phyloP scores from a whole-genome alignment of 2,797 vertebrate genomes.

The Myotis myotis region DNA sequence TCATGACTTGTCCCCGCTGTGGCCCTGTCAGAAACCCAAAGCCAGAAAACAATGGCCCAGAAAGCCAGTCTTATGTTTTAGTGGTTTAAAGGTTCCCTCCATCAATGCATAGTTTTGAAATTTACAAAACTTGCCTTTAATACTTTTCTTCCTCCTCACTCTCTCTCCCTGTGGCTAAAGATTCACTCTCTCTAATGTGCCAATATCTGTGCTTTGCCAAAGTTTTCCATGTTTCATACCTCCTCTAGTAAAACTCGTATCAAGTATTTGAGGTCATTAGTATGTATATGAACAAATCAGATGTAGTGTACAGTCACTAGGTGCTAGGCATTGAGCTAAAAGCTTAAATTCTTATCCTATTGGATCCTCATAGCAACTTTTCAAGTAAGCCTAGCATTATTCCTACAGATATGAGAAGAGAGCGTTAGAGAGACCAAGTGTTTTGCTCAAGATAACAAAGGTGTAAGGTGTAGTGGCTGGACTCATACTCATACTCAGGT shows the following conservation, averaged over 20 bases:
- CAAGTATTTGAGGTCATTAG: not conserved
- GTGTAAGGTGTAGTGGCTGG: not conserved
- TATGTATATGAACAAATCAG: not conserved
- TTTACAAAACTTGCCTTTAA: not conserved
- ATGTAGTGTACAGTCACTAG: not conserved
- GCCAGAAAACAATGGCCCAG: not conserved
- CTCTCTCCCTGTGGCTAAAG: not conserved
- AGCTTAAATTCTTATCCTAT: not conserved
- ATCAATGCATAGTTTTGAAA: not conserved
- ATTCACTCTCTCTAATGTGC: not conserved
- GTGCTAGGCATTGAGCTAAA: not conserved
- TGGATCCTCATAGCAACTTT: not conserved
- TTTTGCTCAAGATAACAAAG: not conserved
- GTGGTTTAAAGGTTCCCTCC: not conserved
- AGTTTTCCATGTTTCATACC: not conserved
- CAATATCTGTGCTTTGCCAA: not conserved
- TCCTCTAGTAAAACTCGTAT: not conserved
- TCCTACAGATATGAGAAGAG: not conserved
- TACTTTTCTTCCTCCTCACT: not conserved
- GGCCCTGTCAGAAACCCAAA: not conserved
- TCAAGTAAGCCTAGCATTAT: not conserved
- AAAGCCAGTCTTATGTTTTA: not conserved
- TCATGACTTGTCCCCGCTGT: not conserved
- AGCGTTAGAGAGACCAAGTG: not conserved
- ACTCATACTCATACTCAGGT: not conserved